These are phyloP conservation scores for Tetramorium simillimum DNA, from an alignment of 1,140 invertebrate species.

Conservation along the genomic window DNA sequence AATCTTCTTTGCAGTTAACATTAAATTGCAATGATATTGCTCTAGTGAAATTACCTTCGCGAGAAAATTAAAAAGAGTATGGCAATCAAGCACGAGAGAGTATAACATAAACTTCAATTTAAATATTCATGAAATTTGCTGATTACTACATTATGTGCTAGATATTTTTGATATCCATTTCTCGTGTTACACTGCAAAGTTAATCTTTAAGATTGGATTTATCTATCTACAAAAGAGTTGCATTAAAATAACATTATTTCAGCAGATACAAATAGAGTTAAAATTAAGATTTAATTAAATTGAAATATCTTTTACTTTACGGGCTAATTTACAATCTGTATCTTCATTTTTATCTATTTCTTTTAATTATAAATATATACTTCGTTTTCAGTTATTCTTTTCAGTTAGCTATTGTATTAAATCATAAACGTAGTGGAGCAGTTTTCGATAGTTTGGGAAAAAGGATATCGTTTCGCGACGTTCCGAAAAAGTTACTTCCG, in stretches of 20 bases:
- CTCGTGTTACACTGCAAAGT: background rate
- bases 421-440: background rate
- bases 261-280: background rate
- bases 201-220: conserved; percentile 13
- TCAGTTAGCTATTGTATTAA: background rate
- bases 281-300: conserved; percentile 4
- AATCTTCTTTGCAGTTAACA: conserved; percentile 21
- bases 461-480: background rate
- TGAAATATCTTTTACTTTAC: background rate
- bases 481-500: conserved; percentile 4
- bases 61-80: conserved; percentile 8
- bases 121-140: conserved; percentile 49
- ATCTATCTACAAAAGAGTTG: background rate
- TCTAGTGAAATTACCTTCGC: conserved; percentile 13
- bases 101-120: conserved; percentile 28
- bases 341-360: background rate
- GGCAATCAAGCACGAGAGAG: background rate
- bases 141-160: conserved; percentile 29
- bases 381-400: background rate
- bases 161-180: conserved; percentile 12
- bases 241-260: conserved; percentile 17
- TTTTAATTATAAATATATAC: background rate
- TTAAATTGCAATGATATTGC: conserved; percentile 43
- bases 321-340: background rate
- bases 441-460: conserved; percentile 1